These are phyloP conservation scores for Solea solea DNA, from an alignment of 2,113 vertebrate species.

Conservation along the genomic window DNA sequence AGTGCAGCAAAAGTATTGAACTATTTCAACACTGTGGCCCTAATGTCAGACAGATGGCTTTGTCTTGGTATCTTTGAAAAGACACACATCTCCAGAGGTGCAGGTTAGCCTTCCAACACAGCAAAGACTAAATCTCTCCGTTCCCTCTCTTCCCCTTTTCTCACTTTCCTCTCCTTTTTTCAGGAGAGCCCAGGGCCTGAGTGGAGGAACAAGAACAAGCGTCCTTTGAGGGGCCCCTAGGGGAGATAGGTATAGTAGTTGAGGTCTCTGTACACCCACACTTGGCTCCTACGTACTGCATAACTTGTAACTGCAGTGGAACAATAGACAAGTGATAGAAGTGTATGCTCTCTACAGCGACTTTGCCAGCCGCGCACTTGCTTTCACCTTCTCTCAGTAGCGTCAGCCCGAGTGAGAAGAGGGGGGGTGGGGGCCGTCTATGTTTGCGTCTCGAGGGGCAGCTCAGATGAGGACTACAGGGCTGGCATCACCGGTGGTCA, in stretches of 20 bases:
- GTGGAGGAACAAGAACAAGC: constrained; percentile 60
- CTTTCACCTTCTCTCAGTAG: constrained; percentile 36
- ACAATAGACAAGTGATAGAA: constrained; percentile 64
- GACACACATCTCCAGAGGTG: constrained; percentile 63
- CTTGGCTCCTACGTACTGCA: constrained; percentile 55
- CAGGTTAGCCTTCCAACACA: constrained; percentile 69
- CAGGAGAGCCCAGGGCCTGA: constrained; percentile 63
- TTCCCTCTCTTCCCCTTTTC: constrained; percentile 42
- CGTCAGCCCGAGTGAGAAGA: constrained; percentile 47
- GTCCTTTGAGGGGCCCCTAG: constrained; percentile 68
- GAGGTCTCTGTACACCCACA: constrained; percentile 73
- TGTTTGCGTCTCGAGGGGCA: constrained; percentile 66
- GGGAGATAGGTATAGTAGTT: constrained; percentile 66
- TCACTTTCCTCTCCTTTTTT: constrained; percentile 57
- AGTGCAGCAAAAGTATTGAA: constrained; percentile 34
- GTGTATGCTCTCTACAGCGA: constrained; percentile 43
- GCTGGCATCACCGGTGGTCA: constrained; percentile 78
- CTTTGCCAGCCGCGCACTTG: constrained; percentile 49
- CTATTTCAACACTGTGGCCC: constrained; percentile 20
- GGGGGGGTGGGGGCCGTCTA: constrained; percentile 38
- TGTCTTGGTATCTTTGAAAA: constrained; percentile 47
- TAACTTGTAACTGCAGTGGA: constrained; percentile 43
- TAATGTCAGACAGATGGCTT: constrained; percentile 41
- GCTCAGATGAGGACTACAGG: constrained; percentile 65
- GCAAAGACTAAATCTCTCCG: constrained; percentile 59